A percentile compares a stretch with the other conserved stretches of the same genome.
Conservation (phyloP, 2,797 vertebrate genomes). For the Micromesistius poutassou region DNA sequence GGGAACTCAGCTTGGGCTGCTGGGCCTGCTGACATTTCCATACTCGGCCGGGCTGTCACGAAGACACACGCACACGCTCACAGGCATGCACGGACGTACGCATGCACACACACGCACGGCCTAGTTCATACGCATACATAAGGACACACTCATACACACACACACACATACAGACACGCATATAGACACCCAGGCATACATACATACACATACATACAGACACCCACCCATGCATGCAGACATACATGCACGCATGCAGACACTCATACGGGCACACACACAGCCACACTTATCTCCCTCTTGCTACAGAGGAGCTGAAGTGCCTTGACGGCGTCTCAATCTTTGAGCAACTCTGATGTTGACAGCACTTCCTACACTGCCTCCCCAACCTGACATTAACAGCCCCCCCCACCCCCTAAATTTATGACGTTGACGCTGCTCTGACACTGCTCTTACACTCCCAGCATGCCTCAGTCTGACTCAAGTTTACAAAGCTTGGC, state of each 20-base stretch:
- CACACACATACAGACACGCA: too few species aligned
- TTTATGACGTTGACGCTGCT: conserved; percentile 45
- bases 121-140: not conserved
- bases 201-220: too few species aligned
- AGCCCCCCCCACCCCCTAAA: conserved; percentile 35
- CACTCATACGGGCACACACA: conserved; percentile 2
- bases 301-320: conserved; percentile 31
- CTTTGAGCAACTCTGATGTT: conserved; percentile 49
- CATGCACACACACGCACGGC: not conserved
- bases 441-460: conserved; percentile 37
- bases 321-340: conserved; percentile 44
- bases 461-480: not conserved
- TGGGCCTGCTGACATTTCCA: not conserved
- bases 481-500: not conserved
- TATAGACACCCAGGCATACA: too few species aligned
- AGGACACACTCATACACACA: not conserved
- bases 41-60: not conserved
- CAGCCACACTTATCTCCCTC: conserved; percentile 22
- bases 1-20: not conserved
- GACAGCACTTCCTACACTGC: conserved; percentile 56
- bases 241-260: conserved; percentile 1
- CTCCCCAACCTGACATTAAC: conserved; percentile 59
- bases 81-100: conserved; percentile 7
- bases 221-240: conserved; percentile 3
- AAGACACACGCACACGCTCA: not conserved